Base-by-base conservation (phyloP, 1,140 invertebrate species). In the Saccostrea echinata region DNA sequence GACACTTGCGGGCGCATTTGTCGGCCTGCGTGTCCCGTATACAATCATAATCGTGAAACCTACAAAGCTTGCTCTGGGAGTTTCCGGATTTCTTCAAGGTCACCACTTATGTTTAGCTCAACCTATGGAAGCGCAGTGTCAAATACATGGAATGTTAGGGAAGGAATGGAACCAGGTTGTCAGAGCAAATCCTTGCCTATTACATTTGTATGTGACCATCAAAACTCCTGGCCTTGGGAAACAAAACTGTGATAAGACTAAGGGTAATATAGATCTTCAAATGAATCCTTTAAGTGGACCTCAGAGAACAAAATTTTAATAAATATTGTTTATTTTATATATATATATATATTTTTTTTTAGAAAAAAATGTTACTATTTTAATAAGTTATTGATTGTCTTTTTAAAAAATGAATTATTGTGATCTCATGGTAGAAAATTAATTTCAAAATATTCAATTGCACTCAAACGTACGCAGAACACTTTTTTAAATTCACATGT, bases 1-100 rank as follows among this genome's bases (percentile, higher is more conserved):
- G 88, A 89, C 83, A 84, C 85, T 3, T 89, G 88, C 64, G 88
- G 88, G 53, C 81, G 85, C 21, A 52, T 64, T 1, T 89, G 88
- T 84, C 53, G 33, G n/a, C 43, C 88, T 9, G 33, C 33, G 3
- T 89, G 88, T 87, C 33, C 80, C 3, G 55, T 84, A 11, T 61
- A 84, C 12, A 85, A 83, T 51, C 55, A 52, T 21, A 33, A 55
- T 64, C 87, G 83, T 21, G 33, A 43, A n/a, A 16, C 55, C 33
- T 89, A 89, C 52, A 80, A 57, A 87, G 51, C 64, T n/a, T 89
- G 88, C 30, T 30, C 85, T 12, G 88, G 88, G 30, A 84, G 85
- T 21, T 55, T 89, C 35, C 51, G 83, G 18, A 84, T 85, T 18
- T 80, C 85, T 6, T 52, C 24, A 8, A 64, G 52, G 57, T 35